phyloP scores from a whole-genome alignment of 2,888 invertebrate species.

The Minunthozetes semirufus region DNA sequence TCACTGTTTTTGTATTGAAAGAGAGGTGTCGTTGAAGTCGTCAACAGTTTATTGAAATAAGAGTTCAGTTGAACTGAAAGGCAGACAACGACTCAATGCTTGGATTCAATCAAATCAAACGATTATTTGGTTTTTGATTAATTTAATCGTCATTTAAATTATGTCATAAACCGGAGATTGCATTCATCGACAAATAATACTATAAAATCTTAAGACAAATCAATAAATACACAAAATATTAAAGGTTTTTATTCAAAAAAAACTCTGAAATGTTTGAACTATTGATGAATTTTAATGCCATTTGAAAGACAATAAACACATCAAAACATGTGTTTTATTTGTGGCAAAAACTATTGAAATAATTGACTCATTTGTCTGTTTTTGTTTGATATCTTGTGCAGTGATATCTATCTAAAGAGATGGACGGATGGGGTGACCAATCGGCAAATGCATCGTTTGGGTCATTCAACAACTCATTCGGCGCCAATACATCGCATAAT shows the following conservation, averaged over 20 bases:
- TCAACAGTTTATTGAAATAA: no score
- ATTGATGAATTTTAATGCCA: neutral
- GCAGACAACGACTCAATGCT: no score
- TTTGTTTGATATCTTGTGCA: neutral
- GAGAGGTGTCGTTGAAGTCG: no score
- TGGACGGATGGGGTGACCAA: neutral
- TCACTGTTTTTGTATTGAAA: no score
- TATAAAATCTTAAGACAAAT: neutral
- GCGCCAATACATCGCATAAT: neutral
- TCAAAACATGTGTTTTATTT: slow-evolving; percentile 5
- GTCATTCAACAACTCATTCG: neutral
- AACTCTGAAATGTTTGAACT: no score
- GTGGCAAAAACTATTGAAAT: neutral
- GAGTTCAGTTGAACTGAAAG: no score
- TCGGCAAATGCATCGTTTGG: neutral
- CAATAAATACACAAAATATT: neutral
- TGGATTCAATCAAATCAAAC: no score
- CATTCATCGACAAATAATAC: no score
- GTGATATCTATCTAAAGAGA: neutral
- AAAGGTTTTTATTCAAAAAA: neutral
- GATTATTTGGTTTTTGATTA: no score
- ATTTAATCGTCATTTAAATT: no score
- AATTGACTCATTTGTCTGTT: neutral
- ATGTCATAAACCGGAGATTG: no score
- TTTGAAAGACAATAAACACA: neutral